Evolutionary conservation across 2,888 invertebrate species (phyloP), one percentile per base, ranked within the genome.

Genomic region (Campoletis raptor): DNA sequence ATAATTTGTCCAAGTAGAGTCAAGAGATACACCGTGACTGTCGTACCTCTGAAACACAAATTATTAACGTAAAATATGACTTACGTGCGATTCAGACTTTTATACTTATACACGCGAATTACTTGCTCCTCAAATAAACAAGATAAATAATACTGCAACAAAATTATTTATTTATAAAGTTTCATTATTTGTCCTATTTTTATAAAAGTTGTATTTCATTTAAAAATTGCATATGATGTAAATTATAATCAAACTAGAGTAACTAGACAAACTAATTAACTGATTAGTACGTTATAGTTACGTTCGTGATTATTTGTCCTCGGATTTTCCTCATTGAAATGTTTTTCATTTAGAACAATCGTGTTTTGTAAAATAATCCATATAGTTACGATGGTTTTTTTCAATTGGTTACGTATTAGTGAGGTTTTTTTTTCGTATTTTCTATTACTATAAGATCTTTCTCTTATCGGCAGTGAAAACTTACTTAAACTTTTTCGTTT

Each of bases 401-500:
- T 52, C 10, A 30, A 67, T 42, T 30, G 9, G 15, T 30, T 70
- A 18, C 9, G 8, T 18, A 6, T 0, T 36, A 21, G 15, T 36
- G 4, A n/a, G 40, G 15, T 40, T 37, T 37, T 6, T 40, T 10
- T 4, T 8, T 30, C 30, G 30, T 30, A 30, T 30, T 30, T 30
- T 30, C 30, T 30, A 30, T 30, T 3, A 30, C 30, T 30, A 30
- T 1, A 30, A 30, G 30, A 30, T 30, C 12, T 9, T 57, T 54
- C 61, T 69, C 61, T 21, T 21, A 74, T 15, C 52, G 24, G 42
- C 36, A 18, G 80, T 30, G 30, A 15, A 37, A 40, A 83, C 96
- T 94, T 92, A 96, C 96, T 96, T 97, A 94, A 95, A 97, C 83
- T 95, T 95, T 89, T 96, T 96, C 3, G 96, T 96, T 91, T 95